These are phyloP conservation scores for Bradynema listronoti DNA, from an alignment of 1,140 invertebrate genomes.

Conservation along the genomic window DNA sequence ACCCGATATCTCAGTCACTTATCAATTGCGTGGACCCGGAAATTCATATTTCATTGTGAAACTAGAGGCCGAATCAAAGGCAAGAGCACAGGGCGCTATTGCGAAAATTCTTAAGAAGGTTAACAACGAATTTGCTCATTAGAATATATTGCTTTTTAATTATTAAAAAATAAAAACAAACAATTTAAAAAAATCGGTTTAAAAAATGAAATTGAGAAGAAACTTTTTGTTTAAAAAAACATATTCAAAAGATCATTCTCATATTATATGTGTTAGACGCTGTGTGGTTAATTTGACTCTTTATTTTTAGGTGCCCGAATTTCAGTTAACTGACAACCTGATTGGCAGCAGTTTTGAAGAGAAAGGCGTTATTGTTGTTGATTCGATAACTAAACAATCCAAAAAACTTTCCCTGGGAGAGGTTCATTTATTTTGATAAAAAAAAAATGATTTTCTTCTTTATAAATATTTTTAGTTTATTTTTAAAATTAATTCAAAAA, in stretches of 20 bases:
- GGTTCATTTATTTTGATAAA: slow-evolving; percentile 15
- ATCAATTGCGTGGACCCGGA: slow-evolving; percentile 42
- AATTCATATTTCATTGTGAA: slow-evolving; percentile 49
- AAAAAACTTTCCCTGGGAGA: slow-evolving; percentile 33
- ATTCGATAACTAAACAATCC: slow-evolving; percentile 17
- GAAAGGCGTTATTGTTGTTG: slow-evolving; percentile 40
- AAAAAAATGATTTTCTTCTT: too few relatives aligned
- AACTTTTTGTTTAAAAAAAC: too few relatives aligned
- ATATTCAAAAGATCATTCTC: too few relatives aligned
- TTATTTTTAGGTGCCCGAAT: slow-evolving; percentile 37
- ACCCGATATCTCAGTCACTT: slow-evolving; percentile 37
- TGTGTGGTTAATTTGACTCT: too few relatives aligned
- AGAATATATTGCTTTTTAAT: too few relatives aligned
- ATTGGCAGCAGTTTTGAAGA: slow-evolving; percentile 34
- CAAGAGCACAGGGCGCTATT: slow-evolving; percentile 3
- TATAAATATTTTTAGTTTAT: too few relatives aligned
- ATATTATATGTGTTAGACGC: too few relatives aligned
- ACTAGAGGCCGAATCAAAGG: slow-evolving; percentile 24
- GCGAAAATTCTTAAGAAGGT: slow-evolving; percentile 46
- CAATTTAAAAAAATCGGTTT: too few relatives aligned
- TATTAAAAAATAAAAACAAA: too few relatives aligned
- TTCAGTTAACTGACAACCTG: not conserved
- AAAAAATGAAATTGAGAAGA: too few relatives aligned
- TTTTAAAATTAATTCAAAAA: too few relatives aligned
- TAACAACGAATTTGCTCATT: too few relatives aligned